These are phyloP conservation scores for Ispidina lecontei DNA, from an alignment of 2,797 vertebrate species.

Conservation along the genomic window DNA sequence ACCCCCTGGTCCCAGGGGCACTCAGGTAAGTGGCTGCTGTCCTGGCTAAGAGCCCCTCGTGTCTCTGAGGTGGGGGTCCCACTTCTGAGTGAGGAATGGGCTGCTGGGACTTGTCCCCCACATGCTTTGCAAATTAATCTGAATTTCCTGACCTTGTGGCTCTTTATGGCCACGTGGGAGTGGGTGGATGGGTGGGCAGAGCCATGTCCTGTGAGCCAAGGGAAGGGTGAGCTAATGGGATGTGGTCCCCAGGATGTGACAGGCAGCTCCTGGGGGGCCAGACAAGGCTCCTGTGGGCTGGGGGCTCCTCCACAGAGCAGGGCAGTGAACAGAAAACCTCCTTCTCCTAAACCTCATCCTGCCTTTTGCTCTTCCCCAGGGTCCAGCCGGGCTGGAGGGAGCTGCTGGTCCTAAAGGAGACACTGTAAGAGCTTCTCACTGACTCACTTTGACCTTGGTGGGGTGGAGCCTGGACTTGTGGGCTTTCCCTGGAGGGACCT, in stretches of 20 bases:
- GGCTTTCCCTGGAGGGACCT: not conserved
- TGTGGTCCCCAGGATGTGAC: not conserved
- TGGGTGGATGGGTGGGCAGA: not conserved
- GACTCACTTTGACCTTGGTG: not conserved
- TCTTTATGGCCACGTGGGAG: rapidly evolving
- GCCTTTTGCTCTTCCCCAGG: slow-evolving; percentile 72
- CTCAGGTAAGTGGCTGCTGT: slow-evolving; percentile 74
- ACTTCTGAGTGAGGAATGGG: not conserved
- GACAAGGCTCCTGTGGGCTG: not conserved
- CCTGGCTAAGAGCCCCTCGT: not conserved
- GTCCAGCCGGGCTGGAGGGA: slow-evolving; percentile 79
- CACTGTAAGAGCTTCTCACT: slow-evolving; percentile 75
- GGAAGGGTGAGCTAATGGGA: not conserved
- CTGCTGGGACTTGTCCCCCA: not conserved
- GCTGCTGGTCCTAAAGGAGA: slow-evolving; percentile 84
- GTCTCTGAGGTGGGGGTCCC: not conserved
- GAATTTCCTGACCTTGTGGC: rapidly evolving
- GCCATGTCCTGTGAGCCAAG: rapidly evolving
- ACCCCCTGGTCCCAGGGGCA: slow-evolving; percentile 79
- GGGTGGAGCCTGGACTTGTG: not conserved
- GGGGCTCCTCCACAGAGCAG: not conserved
- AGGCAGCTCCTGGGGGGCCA: not conserved
- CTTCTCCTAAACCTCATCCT: not conserved
- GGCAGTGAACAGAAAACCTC: not conserved
- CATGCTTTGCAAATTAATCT: rapidly evolving